Evolutionary conservation across 2,888 invertebrate species (phyloP), one percentile per base, ranked within the genome.

Genomic region (Drosophila nr. medialis): DNA sequence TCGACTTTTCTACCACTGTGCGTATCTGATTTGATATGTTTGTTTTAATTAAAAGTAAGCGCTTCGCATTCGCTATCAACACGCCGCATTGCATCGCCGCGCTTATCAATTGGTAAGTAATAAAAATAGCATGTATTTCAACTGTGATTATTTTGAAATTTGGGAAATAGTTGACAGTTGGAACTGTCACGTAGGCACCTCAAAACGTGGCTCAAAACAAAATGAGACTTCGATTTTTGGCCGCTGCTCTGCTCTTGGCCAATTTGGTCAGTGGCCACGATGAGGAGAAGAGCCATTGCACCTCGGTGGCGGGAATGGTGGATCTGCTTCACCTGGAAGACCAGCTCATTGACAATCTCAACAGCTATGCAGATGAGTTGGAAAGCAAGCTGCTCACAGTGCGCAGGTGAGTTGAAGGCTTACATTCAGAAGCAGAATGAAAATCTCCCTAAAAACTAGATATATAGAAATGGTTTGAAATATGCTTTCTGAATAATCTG

Each of bases 221-320:
- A 80, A 60, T 75, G 53, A 32, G 51, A 62, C 45, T 51, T n/a
- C 45, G 7, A 42, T 21, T 67, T 5, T 8, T 75, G 13, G 48
- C 32, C 13, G 18, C 29, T 10, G 8, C 15, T 18, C 40, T 64
- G 18, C 18, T 63, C 7, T 24, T 51, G 30, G n/a, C n/a, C n/a
- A 13, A 18, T 27, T n/a, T 51, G 24, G 56, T n/a, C 18, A 15
- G 18, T 29, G 81, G 53, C n/a, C 73, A 74, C 8, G 30, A 64
- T 18, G 58, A 64, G 48, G 89, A 90, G 53, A 73, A 75, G 50
- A 91, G 91, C 55, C 81, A 91, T 53, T 80, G 86, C 64, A 91
- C 90, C 13, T 91, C 92, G n/a, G 83, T 92, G 64, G 85, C 86
- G 4, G 91, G 87, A 29, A 85, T 92, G 91, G 90, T 80, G n/a